These are phyloP conservation scores for Cisticola juncidis DNA, from an alignment of 2,113 vertebrate genomes.

Conservation along the genomic window DNA sequence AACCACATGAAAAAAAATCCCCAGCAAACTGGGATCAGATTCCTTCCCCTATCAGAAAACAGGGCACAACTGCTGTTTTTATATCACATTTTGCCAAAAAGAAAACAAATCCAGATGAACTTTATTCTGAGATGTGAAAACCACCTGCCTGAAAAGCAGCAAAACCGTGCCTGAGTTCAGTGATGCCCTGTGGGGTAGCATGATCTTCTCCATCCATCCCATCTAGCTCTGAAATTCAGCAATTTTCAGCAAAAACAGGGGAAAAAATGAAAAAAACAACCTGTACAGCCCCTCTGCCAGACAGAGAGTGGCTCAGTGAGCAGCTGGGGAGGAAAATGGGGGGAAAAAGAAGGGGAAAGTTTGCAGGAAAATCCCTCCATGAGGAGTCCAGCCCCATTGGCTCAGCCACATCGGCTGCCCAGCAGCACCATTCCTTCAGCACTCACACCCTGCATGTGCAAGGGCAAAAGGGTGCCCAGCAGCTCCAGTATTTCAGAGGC, in stretches of 20 bases:
- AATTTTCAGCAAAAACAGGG: neutral
- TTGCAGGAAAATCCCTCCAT: neutral
- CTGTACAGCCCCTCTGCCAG: neutral
- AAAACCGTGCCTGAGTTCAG: fast-evolving
- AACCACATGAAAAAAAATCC: neutral
- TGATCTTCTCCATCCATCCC: neutral
- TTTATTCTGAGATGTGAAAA: neutral
- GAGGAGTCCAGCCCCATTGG: neutral
- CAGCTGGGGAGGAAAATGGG: neutral
- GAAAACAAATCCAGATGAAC: neutral
- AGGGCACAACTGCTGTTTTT: neutral
- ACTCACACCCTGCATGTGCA: neutral
- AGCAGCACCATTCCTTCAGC: neutral
- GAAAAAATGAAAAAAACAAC: neutral
- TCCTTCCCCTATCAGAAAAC: neutral
- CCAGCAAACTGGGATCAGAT: neutral
- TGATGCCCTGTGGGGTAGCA: fast-evolving
- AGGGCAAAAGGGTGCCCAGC: neutral
- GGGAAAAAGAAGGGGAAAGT: neutral
- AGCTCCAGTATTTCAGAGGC: neutral
- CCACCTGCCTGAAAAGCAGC: neutral
- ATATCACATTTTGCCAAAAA: neutral
- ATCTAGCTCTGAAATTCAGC: neutral
- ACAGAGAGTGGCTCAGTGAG: fast-evolving
- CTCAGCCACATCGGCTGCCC: neutral